Evolutionary conservation across 2,797 vertebrate genomes (phyloP).

Genomic region (Myotis findleyi): DNA sequence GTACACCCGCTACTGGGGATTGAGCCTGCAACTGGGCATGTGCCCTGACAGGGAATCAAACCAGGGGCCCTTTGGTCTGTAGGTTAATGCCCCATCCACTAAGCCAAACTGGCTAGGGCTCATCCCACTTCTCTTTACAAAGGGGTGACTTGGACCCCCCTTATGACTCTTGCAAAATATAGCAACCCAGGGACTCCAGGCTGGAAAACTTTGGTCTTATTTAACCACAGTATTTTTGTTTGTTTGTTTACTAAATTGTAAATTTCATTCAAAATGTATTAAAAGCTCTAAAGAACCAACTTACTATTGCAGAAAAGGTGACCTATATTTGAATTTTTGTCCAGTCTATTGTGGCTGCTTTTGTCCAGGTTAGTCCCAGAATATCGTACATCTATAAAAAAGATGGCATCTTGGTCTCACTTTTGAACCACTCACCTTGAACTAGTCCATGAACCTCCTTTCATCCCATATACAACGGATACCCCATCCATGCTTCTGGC

Average conservation of each 20-base stretch:
- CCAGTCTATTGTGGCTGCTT: neutral
- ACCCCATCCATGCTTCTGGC: neutral
- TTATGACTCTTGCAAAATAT: neutral
- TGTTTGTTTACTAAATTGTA: neutral
- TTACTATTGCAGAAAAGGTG: neutral
- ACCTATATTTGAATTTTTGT: neutral
- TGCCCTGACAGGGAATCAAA: too few relatives aligned
- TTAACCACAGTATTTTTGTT: neutral
- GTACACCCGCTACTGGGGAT: too few relatives aligned
- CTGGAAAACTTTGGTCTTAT: neutral
- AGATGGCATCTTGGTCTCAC: neutral
- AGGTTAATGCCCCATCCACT: too few relatives aligned
- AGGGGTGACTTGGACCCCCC: neutral
- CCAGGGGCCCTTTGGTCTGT: too few relatives aligned
- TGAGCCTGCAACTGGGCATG: too few relatives aligned
- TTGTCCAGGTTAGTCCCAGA: neutral
- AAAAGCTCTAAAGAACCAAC: neutral
- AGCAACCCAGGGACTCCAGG: neutral
- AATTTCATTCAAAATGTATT: neutral
- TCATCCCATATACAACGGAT: neutral
- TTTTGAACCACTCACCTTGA: neutral
- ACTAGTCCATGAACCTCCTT: neutral
- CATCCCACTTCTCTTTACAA: neutral
- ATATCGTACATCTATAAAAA: fast-evolving
- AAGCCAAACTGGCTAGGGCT: too few relatives aligned